Evolutionary conservation across 2,113 vertebrate species (phyloP).

Genomic region (Mustela lutreola): DNA sequence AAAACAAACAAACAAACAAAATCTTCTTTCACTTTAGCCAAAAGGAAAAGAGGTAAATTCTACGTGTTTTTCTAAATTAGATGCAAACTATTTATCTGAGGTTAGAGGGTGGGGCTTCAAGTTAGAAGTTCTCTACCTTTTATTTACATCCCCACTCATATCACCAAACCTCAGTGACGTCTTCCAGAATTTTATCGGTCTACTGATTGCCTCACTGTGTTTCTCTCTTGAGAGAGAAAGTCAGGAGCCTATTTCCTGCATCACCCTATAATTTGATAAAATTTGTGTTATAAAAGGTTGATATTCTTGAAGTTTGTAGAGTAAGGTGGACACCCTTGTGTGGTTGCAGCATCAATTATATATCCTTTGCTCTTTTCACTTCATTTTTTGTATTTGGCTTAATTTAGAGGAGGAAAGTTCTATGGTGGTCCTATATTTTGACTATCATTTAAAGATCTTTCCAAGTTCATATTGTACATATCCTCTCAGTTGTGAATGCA

Average conservation of each 20-base stretch:
- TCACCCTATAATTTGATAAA: background rate
- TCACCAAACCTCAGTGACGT: background rate
- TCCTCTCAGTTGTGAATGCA: background rate
- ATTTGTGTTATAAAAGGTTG: background rate
- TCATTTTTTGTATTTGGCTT: background rate
- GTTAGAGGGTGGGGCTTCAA: background rate
- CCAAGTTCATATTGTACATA: background rate
- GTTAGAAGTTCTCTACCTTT: background rate
- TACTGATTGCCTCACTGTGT: background rate
- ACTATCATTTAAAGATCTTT: slow-evolving; percentile 3
- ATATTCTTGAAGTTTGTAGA: background rate
- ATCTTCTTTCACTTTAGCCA: background rate
- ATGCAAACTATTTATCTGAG: background rate
- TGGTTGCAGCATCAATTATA: background rate
- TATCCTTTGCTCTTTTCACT: background rate
- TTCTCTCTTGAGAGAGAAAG: background rate
- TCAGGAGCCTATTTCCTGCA: background rate
- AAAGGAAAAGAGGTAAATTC: background rate
- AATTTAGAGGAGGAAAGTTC: background rate
- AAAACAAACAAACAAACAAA: background rate
- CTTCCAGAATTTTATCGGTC: background rate
- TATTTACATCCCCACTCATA: background rate
- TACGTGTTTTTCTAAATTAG: background rate
- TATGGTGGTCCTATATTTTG: background rate
- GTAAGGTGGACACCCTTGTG: background rate